phyloP scores from a whole-genome alignment of 2,113 vertebrate genomes.

The Morphnarchus princeps region DNA sequence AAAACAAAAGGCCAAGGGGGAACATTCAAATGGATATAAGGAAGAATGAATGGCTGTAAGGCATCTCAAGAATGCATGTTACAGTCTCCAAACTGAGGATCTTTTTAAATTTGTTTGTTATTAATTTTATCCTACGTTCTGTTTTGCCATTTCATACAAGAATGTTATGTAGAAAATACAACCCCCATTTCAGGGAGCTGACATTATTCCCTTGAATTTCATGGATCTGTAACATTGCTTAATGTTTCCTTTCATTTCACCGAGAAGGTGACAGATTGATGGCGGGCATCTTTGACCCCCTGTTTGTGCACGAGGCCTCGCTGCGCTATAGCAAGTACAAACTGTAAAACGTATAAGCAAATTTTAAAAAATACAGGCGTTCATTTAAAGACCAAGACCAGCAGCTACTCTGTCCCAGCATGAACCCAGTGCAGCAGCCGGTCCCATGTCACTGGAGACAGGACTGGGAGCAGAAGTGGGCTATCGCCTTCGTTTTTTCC shows the following conservation, averaged over 20 bases:
- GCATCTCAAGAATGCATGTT: slow-evolving; percentile 34
- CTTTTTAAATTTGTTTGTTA: slow-evolving; percentile 36
- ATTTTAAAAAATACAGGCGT: accelerated
- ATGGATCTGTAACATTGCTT: neutral
- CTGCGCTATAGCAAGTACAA: neutral
- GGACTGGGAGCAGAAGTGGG: neutral
- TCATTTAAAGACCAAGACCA: neutral
- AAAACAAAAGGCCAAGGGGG: slow-evolving; percentile 46
- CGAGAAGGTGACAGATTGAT: neutral
- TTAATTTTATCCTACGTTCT: neutral
- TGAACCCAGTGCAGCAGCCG: neutral
- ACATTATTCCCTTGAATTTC: neutral
- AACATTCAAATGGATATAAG: slow-evolving; percentile 50
- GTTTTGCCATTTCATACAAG: neutral
- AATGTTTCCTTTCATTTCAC: neutral
- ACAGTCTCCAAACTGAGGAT: neutral
- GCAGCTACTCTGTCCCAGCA: neutral
- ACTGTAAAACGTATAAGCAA: accelerated
- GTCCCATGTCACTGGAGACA: neutral
- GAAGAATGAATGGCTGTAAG: slow-evolving; percentile 21
- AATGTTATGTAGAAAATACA: neutral
- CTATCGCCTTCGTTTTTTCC: neutral
- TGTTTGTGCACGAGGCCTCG: neutral
- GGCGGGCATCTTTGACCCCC: neutral
- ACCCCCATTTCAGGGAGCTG: neutral